Evolutionary conservation across 2,113 vertebrate species (phyloP).

Genomic region (Bostrychus sinensis): DNA sequence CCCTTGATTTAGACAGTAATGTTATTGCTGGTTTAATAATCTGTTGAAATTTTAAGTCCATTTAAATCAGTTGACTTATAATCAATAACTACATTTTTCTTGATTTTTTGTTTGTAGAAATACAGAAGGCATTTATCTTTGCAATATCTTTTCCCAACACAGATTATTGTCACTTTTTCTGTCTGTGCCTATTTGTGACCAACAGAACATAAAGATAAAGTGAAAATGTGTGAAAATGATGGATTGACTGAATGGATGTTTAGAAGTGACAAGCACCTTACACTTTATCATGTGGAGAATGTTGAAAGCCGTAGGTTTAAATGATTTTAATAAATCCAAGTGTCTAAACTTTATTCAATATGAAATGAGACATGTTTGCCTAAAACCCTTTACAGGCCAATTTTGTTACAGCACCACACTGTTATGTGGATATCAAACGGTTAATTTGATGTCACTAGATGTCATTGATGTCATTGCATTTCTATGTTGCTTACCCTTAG

Average conservation of each 20-base stretch:
- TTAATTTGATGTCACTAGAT: too few species aligned
- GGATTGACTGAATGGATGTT: too few species aligned
- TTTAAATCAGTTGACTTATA: not conserved
- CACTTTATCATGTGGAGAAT: too few species aligned
- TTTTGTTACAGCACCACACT: not conserved
- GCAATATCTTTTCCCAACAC: constrained; percentile 8
- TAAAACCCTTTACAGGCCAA: not conserved
- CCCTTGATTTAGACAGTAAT: too few species aligned
- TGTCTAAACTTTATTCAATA: not conserved
- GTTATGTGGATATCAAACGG: not conserved
- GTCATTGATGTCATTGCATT: too few species aligned
- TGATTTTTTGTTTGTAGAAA: constrained; percentile 13
- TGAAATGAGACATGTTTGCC: not conserved
- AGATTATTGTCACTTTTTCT: not conserved
- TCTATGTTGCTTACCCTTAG: too few species aligned
- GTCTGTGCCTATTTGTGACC: not conserved
- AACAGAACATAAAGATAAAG: not conserved
- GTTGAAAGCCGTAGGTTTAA: too few species aligned
- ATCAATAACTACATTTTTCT: constrained; percentile 9
- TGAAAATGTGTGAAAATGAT: too few species aligned
- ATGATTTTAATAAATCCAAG: not conserved
- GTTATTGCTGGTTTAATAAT: not conserved
- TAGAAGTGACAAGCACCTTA: too few species aligned
- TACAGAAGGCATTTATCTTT: constrained; percentile 16
- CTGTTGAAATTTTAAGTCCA: constrained; percentile 10